Base-by-base conservation (phyloP, 2,113 vertebrate genomes). In the Xyliphius kryptos region DNA sequence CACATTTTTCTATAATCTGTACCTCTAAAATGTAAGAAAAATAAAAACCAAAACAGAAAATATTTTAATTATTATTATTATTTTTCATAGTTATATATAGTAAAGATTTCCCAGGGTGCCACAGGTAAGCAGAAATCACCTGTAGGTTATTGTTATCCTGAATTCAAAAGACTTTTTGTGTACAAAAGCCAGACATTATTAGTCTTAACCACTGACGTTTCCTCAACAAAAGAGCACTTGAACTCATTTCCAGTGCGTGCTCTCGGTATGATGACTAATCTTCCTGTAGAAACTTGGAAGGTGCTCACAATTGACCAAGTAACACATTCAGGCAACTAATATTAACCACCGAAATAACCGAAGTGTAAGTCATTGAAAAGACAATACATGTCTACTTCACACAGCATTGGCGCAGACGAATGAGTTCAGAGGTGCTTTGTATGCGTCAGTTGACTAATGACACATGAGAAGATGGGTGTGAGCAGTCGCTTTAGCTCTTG, bases 351-450 rank as follows among this genome's bases (percentile, higher is more conserved):
- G 6, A 9, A 47, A 43, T 4, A 16, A 22, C 20, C 12, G 22
- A 51, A 32, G 4, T 26, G 9, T 36, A 40, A 41, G 16, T 37
- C 48, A 51, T 8, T 40, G 15, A 15, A 15, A 51, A 51, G 12
- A 12, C 47, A 51, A 12, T 7, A 38, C 40, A 16, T 22, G 54
- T 47, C 16, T 5, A 20, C 2, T 40, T 19, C 16, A 15, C n/a
- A 64, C 43, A 64, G 38, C 14, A 53, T 12, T 6, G 51, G 37
- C 15, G 6, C 12, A 43, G 20, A 44, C 6, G 3, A 8, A 63
- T 32, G 26, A 22, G 26, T 36, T 48, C 43, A 65, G 44, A 49
- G 63, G 53, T 48, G 15, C 53, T 56, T 65, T 65, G 63, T 64
- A 47, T 12, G 17, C 21, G 16, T 56, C 13, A 65, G 56, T n/a